Base-by-base conservation (phyloP, 2,797 vertebrate species). In the Sus cebifrons region DNA sequence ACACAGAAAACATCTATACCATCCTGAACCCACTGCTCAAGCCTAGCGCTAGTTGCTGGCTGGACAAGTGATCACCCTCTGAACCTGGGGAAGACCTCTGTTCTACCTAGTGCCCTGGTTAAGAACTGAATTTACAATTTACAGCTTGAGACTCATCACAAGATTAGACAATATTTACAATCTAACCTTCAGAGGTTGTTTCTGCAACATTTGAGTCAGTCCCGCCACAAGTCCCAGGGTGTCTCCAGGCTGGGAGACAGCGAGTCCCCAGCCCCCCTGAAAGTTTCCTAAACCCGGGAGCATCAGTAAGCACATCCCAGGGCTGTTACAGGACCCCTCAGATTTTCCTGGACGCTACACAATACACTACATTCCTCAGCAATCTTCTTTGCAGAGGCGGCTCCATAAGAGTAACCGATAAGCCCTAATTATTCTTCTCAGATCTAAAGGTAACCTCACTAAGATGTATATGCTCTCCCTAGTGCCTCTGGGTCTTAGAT, bases 401-500 rank as follows among this genome's bases (percentile, higher is more conserved):
- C 58, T 17, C 49, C 10, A 1, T 6, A 29, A 56, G 12, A 87
- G 32, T 3, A 4, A 40, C 2, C 0, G 0, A 2, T 1, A 7
- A 20, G 16, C 18, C 44, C 56, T 1, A 9, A 1, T 8, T 7
- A 18, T 10, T 36, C 83, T 32, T n/a, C 49, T 32, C 20, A 5
- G 23, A 18, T 5, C 64, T 10, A 23, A 60, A 29, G 89, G 67
- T 14, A 52, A 32, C 49, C 29, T 13, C 21, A 14, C 23, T 12
- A 52, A 4, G 0, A 36, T 2, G 14, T 7, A 14, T 0, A 10
- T 0, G 5, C 14, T 64, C 71, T 36, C 67, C 36, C 62, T 21
- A n/a, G 73, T 1, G 16, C 10, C 27, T 79, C 65, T 44, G 58
- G 18, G 11, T 65, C 74, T 81, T 17, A 44, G 74, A 25, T 9